Evolutionary conservation across 2,888 invertebrate species (phyloP).

Genomic region (Meghimatium bilineatum): DNA sequence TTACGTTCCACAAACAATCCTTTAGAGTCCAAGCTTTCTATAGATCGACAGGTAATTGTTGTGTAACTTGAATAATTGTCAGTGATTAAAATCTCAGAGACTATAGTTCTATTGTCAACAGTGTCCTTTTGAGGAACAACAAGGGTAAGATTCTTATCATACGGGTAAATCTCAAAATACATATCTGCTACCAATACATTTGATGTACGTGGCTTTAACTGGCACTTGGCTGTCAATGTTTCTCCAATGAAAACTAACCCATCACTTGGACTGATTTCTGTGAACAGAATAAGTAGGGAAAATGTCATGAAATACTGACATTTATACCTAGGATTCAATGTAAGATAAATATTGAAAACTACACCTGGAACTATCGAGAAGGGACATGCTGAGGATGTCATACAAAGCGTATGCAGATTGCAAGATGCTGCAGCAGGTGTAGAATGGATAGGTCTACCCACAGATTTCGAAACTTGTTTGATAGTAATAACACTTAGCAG

Average conservation of each 20-base stretch:
- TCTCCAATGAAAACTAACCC: slow-evolving; percentile 10
- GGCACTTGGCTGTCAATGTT: not conserved
- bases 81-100: not conserved
- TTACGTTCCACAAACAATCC: not conserved
- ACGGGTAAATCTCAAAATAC: not conserved
- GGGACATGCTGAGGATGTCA: too few relatives aligned
- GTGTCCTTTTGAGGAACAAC: not conserved
- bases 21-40: not conserved
- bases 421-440: too few relatives aligned
- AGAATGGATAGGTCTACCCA: too few relatives aligned
- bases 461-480: too few relatives aligned
- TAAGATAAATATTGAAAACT: not conserved
- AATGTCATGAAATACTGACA: not conserved
- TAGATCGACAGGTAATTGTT: not conserved
- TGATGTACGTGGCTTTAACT: not conserved
- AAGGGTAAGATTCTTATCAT: not conserved
- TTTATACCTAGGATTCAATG: not conserved
- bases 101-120: not conserved
- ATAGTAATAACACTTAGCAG: too few relatives aligned
- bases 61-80: not conserved
- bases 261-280: slow-evolving; percentile 1
- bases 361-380: not conserved
- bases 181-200: not conserved
- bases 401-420: too few relatives aligned
- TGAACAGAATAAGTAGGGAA: not conserved